Evolutionary conservation across 2,113 vertebrate species (phyloP).

Genomic region (Pseudorectes ferrugineus): DNA sequence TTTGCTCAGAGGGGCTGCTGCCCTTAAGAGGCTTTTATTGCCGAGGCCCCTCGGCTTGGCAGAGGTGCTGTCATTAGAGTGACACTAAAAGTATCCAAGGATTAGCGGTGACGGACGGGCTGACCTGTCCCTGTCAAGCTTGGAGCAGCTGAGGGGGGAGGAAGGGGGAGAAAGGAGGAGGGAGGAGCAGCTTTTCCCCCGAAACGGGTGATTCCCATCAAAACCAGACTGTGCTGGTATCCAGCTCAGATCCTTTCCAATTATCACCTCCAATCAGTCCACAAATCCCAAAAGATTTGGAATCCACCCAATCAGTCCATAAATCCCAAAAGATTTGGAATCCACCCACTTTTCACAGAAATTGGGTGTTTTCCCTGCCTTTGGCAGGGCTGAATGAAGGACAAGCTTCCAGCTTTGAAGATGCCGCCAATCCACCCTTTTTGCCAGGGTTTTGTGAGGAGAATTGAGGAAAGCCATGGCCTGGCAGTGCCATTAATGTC

Average conservation of each 20-base stretch:
- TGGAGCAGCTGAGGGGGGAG: background rate
- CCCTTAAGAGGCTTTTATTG: constrained; percentile 64
- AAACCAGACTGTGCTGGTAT: background rate
- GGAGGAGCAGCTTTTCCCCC: background rate
- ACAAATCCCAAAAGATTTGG: background rate
- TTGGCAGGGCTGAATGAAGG: background rate
- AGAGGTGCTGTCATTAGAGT: constrained; percentile 55
- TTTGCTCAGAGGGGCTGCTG: constrained; percentile 68
- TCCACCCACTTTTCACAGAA: background rate
- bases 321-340: background rate
- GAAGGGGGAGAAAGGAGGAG: background rate
- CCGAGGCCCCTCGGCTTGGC: background rate
- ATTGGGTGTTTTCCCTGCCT: background rate
- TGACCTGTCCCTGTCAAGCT: constrained; percentile 51
- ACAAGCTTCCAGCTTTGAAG: background rate
- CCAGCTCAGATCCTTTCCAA: background rate
- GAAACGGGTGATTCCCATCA: background rate
- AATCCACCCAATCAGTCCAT: background rate
- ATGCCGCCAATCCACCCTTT: background rate
- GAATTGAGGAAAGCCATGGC: background rate
- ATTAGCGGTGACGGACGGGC: constrained; percentile 1
- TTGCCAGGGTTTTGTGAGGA: background rate
- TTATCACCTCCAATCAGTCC: background rate
- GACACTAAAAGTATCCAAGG: constrained; percentile 67
- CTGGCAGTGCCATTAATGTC: background rate